A percentile compares a stretch with the other conserved stretches of the same genome.
Evolutionary conservation across 2,888 invertebrate species (phyloP).

Genomic region (Lepas anatifera): DNA sequence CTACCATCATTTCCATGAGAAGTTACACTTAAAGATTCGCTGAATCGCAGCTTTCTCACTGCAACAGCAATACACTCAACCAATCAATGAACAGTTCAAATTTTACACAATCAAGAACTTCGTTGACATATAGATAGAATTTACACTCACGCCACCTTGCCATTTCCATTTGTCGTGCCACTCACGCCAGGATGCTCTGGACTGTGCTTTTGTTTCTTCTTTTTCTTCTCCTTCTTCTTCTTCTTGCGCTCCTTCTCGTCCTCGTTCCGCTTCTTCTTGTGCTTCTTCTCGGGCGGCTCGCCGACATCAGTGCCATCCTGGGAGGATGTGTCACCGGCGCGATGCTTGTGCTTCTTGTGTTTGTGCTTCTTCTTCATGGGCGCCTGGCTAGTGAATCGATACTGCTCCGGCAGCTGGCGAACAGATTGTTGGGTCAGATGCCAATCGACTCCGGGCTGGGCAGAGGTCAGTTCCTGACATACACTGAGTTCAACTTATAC

Average conservation of each 20-base stretch:
- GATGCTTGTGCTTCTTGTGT: slow-evolving; percentile 84
- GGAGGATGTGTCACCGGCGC: slow-evolving; percentile 28
- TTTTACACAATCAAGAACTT: too few species aligned
- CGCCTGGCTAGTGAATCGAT: slow-evolving; percentile 79
- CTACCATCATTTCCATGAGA: too few species aligned
- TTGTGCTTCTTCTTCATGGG: slow-evolving; percentile 89
- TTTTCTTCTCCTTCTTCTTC: slow-evolving; percentile 87
- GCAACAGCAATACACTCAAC: too few species aligned
- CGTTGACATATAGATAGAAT: too few species aligned
- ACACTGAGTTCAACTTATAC: too few species aligned
- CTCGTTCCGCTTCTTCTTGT: slow-evolving; percentile 85
- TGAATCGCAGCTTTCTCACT: too few species aligned
- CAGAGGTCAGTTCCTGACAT: too few species aligned
- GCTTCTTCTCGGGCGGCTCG: slow-evolving; percentile 60
- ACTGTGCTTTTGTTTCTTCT: slow-evolving; percentile 86
- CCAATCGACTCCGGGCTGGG: too few species aligned
- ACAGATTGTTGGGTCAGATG: too few species aligned
- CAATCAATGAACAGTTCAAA: too few species aligned
- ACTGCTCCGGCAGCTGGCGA: slow-evolving; percentile 76
- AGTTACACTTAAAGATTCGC: too few species aligned
- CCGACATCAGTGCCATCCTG: slow-evolving; percentile 26
- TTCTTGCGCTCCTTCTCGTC: slow-evolving; percentile 89
- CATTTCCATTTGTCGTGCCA: slow-evolving; percentile 2
- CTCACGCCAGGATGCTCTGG: slow-evolving; percentile 56
- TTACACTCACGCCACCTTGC: neutral